Conservation (phyloP, 2,888 invertebrate species). For the Lasius fuliginosus region DNA sequence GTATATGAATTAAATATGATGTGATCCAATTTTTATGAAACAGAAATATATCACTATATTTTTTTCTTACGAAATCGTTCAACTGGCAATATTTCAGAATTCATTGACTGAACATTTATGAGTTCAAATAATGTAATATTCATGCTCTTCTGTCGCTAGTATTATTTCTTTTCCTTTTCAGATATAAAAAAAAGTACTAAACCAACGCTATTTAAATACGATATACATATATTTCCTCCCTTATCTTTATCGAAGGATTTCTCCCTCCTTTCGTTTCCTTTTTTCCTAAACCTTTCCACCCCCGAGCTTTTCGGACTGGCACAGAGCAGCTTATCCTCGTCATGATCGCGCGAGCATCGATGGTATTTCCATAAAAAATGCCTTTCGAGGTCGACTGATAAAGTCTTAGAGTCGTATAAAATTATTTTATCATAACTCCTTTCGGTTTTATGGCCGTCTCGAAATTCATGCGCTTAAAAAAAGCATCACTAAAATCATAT, state of each 20-base stretch:
- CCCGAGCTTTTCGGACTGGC: background rate
- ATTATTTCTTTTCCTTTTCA: background rate
- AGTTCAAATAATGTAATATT: background rate
- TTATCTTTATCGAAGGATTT: conserved; percentile 35
- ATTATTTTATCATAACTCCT: conserved; percentile 63
- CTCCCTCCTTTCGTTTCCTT: conserved; percentile 2
- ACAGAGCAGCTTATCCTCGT: conserved; percentile 30
- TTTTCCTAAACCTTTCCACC: background rate
- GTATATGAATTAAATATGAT: background rate
- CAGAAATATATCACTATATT: background rate
- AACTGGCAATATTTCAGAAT: background rate
- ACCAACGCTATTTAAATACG: background rate
- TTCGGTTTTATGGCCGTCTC: conserved; percentile 5
- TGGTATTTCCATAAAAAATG: conserved; percentile 48
- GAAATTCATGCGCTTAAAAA: conserved; percentile 30
- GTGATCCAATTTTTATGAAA: background rate
- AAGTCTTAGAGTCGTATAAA: conserved; percentile 54
- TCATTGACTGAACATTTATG: background rate
- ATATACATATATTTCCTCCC: conserved; percentile 2
- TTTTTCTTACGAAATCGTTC: background rate
- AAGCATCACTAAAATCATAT: background rate
- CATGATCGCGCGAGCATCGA: conserved; percentile 12
- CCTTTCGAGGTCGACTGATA: conserved; percentile 45
- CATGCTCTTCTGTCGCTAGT: background rate
- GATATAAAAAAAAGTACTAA: background rate